Conservation (phyloP, 2,113 vertebrate genomes). For the Lanius ludovicianus region DNA sequence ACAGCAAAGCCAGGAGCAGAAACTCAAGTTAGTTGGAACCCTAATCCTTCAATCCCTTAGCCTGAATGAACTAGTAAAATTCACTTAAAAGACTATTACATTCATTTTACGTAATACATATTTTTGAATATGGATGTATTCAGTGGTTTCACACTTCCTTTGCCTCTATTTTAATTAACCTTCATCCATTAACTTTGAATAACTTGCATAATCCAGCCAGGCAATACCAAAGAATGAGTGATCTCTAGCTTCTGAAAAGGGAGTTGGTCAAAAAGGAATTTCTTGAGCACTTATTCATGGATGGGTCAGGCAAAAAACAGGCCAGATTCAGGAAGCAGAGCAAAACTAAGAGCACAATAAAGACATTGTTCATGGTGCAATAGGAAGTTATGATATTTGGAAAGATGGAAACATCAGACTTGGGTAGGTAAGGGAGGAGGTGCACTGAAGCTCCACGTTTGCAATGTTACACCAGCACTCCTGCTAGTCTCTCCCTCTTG, state of each 20-base stretch:
- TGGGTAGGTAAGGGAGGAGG: background rate
- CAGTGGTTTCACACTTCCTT: background rate
- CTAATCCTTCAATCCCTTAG: background rate
- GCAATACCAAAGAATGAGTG: background rate
- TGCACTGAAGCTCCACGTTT: fast-evolving
- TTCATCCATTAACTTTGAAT: background rate
- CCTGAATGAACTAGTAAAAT: background rate
- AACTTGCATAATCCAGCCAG: background rate
- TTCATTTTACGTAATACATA: background rate
- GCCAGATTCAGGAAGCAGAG: background rate
- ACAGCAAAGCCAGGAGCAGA: background rate
- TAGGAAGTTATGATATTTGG: background rate
- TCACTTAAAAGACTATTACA: background rate
- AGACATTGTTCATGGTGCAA: background rate
- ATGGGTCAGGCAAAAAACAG: background rate
- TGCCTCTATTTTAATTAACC: background rate
- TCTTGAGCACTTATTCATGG: background rate
- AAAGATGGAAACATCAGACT: background rate
- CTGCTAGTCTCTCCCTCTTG: background rate
- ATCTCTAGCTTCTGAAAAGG: background rate
- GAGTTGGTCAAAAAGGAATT: background rate
- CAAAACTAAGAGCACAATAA: background rate
- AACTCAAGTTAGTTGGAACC: background rate
- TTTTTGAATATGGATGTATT: background rate
- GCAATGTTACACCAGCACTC: background rate